A percentile compares a stretch with the other conserved stretches of the same genome.
phyloP scores from a whole-genome alignment of 2,113 vertebrate species.

The Larimichthys crocea region DNA sequence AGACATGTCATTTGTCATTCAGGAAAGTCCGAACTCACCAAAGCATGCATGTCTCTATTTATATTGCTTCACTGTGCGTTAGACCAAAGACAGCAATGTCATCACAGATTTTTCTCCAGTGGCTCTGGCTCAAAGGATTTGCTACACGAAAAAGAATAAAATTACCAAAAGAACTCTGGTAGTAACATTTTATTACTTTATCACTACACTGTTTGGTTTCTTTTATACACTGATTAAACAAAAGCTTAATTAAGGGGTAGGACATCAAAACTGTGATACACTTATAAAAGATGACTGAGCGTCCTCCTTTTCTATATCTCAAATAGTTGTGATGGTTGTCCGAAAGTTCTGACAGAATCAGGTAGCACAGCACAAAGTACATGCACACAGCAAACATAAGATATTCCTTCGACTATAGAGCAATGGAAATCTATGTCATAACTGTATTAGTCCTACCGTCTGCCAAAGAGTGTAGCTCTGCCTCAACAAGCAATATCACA shows the following conservation, averaged over 20 bases:
- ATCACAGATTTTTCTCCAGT: constrained; percentile 12
- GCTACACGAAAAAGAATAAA: constrained; percentile 1
- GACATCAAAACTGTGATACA: constrained; percentile 34
- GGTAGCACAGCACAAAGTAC: background rate
- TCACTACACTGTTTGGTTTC: constrained; percentile 1
- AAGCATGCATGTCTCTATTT: constrained; percentile 11
- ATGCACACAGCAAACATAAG: constrained; percentile 8
- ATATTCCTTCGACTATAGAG: constrained; percentile 7
- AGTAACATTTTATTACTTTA: background rate
- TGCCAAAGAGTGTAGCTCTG: constrained; percentile 31
- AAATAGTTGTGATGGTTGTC: background rate
- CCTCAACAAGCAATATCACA: constrained; percentile 53
- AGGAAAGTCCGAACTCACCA: constrained; percentile 22
- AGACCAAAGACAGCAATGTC: constrained; percentile 13
- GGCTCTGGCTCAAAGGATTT: background rate
- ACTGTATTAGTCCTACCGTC: constrained; percentile 19
- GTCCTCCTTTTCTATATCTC: constrained; percentile 20
- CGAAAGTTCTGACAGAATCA: constrained; percentile 9
- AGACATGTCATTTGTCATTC: constrained; percentile 19
- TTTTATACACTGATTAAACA: background rate
- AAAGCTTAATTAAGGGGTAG: constrained; percentile 46
- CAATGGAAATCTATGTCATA: constrained; percentile 33
- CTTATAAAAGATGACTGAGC: constrained; percentile 35
- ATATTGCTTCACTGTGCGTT: constrained; percentile 12
- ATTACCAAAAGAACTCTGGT: background rate